Percentiles rank a stretch among this genome's conserved stretches.
These are phyloP conservation scores for Corythoichthys haematopterus DNA, from an alignment of 2,113 vertebrate genomes.

Conservation along the genomic window DNA sequence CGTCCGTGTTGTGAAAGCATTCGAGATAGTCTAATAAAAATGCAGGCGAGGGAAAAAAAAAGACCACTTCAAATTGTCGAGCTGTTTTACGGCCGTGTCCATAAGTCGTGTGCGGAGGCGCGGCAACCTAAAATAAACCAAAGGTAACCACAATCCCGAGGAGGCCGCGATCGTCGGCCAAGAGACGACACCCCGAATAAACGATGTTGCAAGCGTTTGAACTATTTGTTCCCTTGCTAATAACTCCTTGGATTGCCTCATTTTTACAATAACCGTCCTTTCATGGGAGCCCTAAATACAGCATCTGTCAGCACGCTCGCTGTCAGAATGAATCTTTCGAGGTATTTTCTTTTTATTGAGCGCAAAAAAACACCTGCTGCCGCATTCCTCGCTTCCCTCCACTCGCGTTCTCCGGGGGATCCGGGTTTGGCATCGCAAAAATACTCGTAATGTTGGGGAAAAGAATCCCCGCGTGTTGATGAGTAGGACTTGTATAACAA, in stretches of 20 bases:
- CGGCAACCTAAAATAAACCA: constrained; percentile 60
- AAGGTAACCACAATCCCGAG: constrained; percentile 45
- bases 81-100: constrained; percentile 41
- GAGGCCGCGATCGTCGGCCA: constrained; percentile 44
- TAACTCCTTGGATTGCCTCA: constrained; percentile 58
- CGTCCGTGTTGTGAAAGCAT: constrained; percentile 53
- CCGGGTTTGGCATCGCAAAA: constrained; percentile 44
- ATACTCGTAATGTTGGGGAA: constrained; percentile 44
- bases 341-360: constrained; percentile 49
- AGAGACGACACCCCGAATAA: constrained; percentile 80
- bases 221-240: constrained; percentile 82
- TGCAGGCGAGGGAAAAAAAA: constrained; percentile 21
- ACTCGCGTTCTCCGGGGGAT: constrained; percentile 37
- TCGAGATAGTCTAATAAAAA: constrained; percentile 50
- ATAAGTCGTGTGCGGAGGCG: constrained; percentile 45
- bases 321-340: constrained; percentile 41
- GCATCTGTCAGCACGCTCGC: constrained; percentile 35
- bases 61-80: constrained; percentile 33
- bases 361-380: constrained; percentile 50
- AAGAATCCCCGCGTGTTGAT: constrained; percentile 27
- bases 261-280: neutral
- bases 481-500: constrained; percentile 14
- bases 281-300: neutral
- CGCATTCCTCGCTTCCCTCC: constrained; percentile 44
- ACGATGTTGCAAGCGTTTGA: constrained; percentile 79